A percentile compares a stretch with the other conserved stretches of the same genome.
These are phyloP conservation scores for Tetrapedia diversipes DNA, from an alignment of 2,888 invertebrate species.

Conservation along the genomic window DNA sequence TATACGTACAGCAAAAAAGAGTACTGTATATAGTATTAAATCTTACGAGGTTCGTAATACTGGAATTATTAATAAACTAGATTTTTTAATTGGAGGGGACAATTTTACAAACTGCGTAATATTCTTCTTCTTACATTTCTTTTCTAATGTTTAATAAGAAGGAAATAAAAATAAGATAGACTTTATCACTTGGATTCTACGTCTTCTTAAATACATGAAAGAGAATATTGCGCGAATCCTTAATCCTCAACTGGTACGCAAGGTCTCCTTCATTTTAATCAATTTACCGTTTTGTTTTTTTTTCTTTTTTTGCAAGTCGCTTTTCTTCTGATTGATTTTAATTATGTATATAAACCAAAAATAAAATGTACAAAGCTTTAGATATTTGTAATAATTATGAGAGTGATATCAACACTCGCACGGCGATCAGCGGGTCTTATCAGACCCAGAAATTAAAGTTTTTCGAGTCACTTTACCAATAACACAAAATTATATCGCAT, in stretches of 20 bases:
- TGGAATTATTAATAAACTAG: constrained; percentile 8
- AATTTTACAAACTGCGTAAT: constrained; percentile 30
- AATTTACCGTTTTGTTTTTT: background rate
- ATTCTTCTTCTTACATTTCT: background rate
- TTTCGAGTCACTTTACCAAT: too few species aligned
- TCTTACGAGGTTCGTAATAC: constrained; percentile 5
- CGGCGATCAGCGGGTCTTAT: too few species aligned
- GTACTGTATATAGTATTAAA: constrained; percentile 13
- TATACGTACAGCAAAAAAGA: too few species aligned
- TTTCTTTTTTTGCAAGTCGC: background rate
- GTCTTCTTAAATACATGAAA: background rate
- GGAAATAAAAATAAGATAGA: background rate
- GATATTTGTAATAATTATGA: background rate
- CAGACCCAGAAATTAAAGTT: too few species aligned
- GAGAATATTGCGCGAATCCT: background rate
- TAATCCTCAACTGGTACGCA: constrained; percentile 2
- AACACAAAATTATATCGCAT: too few species aligned
- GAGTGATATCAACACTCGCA: background rate
- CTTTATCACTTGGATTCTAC: background rate
- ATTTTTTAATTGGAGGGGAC: constrained; percentile 9
- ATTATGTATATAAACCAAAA: background rate
- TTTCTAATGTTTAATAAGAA: background rate
- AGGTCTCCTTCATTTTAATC: background rate
- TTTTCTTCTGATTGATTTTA: background rate
- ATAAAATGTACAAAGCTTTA: background rate